These are phyloP conservation scores for Drosophila kokeensis DNA, from an alignment of 2,888 invertebrate species.

Conservation along the genomic window DNA sequence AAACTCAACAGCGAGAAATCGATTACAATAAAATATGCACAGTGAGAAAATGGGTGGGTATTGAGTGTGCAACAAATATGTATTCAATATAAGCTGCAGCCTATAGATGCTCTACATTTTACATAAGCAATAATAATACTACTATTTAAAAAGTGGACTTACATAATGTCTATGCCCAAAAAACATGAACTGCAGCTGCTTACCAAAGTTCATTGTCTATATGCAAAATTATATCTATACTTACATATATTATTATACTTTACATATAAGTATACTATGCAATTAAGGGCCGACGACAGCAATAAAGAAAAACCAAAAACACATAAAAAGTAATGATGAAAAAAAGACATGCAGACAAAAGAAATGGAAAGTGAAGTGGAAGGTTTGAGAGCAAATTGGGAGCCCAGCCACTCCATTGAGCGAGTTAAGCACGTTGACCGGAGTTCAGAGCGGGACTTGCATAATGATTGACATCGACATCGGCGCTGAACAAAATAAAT, in stretches of 20 bases:
- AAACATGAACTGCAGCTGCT: constrained; percentile 2
- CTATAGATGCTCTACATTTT: background rate
- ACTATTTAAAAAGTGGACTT: background rate
- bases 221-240: constrained; percentile 17
- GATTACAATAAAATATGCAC: constrained; percentile 34
- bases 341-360: constrained; percentile 56
- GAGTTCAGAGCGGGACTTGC: constrained; percentile 55
- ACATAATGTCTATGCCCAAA: background rate
- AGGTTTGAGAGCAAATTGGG: constrained; percentile 19
- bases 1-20: constrained; percentile 21
- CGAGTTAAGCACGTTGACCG: constrained; percentile 67
- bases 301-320: constrained; percentile 46
- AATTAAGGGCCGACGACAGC: constrained; percentile 65
- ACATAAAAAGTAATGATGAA: constrained; percentile 3
- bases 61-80: background rate
- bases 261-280: constrained; percentile 19
- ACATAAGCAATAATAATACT: constrained; percentile 1
- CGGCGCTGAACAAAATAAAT: constrained; percentile 29
- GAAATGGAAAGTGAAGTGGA: constrained; percentile 69
- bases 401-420: constrained; percentile 34
- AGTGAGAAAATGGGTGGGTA: constrained; percentile 15
- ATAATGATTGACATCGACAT: constrained; percentile 72
- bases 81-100: background rate
- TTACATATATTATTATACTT: background rate
- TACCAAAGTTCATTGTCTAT: constrained; percentile 66